Evolutionary conservation across 1,140 invertebrate genomes (phyloP).

Genomic region (Listronotus oregonensis): DNA sequence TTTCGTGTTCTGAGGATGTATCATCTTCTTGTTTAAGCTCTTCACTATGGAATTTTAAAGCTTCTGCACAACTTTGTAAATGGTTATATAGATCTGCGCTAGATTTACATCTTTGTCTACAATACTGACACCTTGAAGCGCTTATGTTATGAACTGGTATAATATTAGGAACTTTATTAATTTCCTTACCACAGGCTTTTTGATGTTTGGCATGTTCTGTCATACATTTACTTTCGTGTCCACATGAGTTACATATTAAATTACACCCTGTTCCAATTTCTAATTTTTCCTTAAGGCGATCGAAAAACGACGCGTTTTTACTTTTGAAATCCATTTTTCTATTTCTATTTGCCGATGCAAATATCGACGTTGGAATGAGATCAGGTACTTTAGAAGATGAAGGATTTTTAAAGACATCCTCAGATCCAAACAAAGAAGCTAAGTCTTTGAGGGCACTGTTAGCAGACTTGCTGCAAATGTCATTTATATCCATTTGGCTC

Average conservation of each 20-base stretch:
- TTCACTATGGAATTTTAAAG: constrained; percentile 53
- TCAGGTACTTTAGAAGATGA: constrained; percentile 35
- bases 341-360: constrained; percentile 51
- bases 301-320: constrained; percentile 80
- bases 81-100: constrained; percentile 76
- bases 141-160: constrained; percentile 60
- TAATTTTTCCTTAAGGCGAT: constrained; percentile 77
- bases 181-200: constrained; percentile 68
- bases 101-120: constrained; percentile 81
- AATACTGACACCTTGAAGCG: constrained; percentile 83
- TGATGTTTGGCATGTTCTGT: constrained; percentile 78
- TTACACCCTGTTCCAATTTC: constrained; percentile 61
- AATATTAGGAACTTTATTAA: constrained; percentile 47
- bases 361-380: constrained; percentile 40
- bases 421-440: constrained; percentile 57
- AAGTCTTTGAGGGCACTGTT: constrained; percentile 60
- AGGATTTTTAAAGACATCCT: constrained; percentile 53
- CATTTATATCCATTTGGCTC: constrained; percentile 57
- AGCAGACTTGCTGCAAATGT: constrained; percentile 56
- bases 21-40: constrained; percentile 32
- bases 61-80: constrained; percentile 68
- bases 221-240: constrained; percentile 82
- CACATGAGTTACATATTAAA: constrained; percentile 73
- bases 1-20: constrained; percentile 47
- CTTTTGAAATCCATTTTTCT: constrained; percentile 61